These are phyloP conservation scores for Homalodisca vitripennis DNA, from an alignment of 1,140 invertebrate species.

Conservation along the genomic window DNA sequence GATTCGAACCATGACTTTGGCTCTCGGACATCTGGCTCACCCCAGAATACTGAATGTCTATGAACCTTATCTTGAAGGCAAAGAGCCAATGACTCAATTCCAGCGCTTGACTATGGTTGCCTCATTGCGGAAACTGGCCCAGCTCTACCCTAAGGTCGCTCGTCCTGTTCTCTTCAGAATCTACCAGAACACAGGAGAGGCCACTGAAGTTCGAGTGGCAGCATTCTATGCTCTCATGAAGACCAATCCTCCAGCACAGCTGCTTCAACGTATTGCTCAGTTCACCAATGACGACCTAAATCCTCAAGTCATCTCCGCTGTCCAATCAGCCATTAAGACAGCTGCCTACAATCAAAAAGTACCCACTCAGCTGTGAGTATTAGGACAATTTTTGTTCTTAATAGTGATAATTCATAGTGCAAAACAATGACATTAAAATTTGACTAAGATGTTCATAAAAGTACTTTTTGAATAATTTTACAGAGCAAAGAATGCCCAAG, in stretches of 20 bases:
- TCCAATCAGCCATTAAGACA: slow-evolving; percentile 57
- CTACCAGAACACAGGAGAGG: slow-evolving; percentile 61
- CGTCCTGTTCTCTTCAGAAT: slow-evolving; percentile 62
- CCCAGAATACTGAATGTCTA: slow-evolving; percentile 57
- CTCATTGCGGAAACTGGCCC: slow-evolving; percentile 53
- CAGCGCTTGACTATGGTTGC: slow-evolving; percentile 61
- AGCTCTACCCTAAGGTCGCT: slow-evolving; percentile 51
- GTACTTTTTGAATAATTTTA: slow-evolving; percentile 45
- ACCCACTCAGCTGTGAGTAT: slow-evolving; percentile 37
- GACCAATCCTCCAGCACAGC: slow-evolving; percentile 56
- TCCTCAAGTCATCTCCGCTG: slow-evolving; percentile 59
- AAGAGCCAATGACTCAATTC: slow-evolving; percentile 52
- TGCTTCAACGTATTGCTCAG: slow-evolving; percentile 66
- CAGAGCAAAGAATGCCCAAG: slow-evolving; percentile 55
- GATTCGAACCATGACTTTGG: slow-evolving; percentile 59
- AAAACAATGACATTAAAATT: not conserved
- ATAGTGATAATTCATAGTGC: not conserved
- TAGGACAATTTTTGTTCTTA: not conserved
- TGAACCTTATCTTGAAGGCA: slow-evolving; percentile 65
- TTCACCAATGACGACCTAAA: slow-evolving; percentile 62
- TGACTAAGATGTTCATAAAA: not conserved
- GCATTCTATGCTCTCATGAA: slow-evolving; percentile 59
- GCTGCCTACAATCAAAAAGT: slow-evolving; percentile 51
- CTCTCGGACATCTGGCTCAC: slow-evolving; percentile 62
- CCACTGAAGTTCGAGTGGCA: slow-evolving; percentile 60